Evolutionary conservation across 2,888 invertebrate species (phyloP).

Genomic region (Ligdia adustata): DNA sequence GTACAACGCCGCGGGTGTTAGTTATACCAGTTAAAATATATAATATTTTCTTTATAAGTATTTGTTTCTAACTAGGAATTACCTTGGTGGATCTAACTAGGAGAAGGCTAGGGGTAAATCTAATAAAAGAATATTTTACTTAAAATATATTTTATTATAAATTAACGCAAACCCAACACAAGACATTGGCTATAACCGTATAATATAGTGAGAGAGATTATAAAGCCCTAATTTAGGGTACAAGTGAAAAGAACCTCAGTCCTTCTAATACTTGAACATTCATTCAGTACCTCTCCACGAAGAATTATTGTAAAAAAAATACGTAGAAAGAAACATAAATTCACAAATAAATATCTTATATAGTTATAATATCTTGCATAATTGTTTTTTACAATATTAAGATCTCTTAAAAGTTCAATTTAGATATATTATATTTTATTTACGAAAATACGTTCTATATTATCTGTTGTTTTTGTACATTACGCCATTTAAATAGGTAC

Average conservation of each 20-base stretch:
- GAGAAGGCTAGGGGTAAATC: background rate
- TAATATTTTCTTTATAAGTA: no score
- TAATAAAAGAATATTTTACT: conserved; percentile 36
- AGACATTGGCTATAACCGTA: conserved; percentile 74
- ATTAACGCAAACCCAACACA: conserved; percentile 83
- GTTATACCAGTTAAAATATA: no score
- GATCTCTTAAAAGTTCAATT: no score
- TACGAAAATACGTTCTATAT: no score
- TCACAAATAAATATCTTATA: conserved; percentile 15
- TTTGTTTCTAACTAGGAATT: no score
- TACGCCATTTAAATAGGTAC: no score
- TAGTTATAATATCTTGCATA: no score
- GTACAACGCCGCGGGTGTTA: no score
- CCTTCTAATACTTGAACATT: conserved; percentile 79
- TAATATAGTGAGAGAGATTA: conserved; percentile 74
- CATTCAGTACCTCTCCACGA: conserved; percentile 47
- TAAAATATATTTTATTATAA: conserved; percentile 82
- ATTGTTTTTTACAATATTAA: no score
- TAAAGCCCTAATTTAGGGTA: conserved; percentile 84
- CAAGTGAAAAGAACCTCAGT: conserved; percentile 80
- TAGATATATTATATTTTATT: no score
- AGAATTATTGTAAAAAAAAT: conserved; percentile 31
- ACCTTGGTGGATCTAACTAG: no score
- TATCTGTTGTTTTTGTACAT: no score
- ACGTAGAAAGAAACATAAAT: conserved; percentile 18